phyloP scores from a whole-genome alignment of 2,113 vertebrate species.

The Callospermophilus lateralis region DNA sequence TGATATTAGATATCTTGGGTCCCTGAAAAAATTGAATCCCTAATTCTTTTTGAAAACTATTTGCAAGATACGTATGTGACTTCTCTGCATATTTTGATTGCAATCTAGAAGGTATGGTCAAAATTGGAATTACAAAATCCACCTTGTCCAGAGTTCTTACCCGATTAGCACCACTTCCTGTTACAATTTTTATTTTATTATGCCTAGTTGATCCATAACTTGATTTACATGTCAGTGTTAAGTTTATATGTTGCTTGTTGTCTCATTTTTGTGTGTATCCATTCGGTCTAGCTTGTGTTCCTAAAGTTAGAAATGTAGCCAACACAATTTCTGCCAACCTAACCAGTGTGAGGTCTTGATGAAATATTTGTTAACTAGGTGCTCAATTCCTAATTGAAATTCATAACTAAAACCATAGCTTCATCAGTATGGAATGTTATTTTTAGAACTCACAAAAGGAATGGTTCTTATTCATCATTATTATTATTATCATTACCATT shows the following conservation, averaged over 20 bases:
- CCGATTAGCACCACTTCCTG: not conserved
- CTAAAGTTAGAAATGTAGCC: conserved; percentile 55
- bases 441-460: conserved; percentile 51
- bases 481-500: conserved; percentile 68
- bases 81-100: not conserved
- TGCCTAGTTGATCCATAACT: not conserved
- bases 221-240: conserved; percentile 1
- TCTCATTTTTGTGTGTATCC: not conserved
- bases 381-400: conserved; percentile 36
- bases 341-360: not conserved
- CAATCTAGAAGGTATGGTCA: not conserved
- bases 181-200: not conserved
- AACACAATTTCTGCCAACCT: conserved; percentile 12
- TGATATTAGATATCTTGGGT: not conserved
- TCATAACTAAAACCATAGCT: conserved; percentile 18
- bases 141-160: not conserved
- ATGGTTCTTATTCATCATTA: conserved; percentile 21
- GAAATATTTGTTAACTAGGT: conserved; percentile 48
- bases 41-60: conserved; percentile 40
- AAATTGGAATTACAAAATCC: conserved; percentile 9
- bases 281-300: not conserved
- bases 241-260: conserved; percentile 4
- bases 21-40: not conserved
- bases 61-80: not conserved
- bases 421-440: conserved; percentile 26